Evolutionary conservation across 2,797 vertebrate species (phyloP), one percentile per base, ranked within the genome.

Genomic region (Tenualosa thibaudeaui): DNA sequence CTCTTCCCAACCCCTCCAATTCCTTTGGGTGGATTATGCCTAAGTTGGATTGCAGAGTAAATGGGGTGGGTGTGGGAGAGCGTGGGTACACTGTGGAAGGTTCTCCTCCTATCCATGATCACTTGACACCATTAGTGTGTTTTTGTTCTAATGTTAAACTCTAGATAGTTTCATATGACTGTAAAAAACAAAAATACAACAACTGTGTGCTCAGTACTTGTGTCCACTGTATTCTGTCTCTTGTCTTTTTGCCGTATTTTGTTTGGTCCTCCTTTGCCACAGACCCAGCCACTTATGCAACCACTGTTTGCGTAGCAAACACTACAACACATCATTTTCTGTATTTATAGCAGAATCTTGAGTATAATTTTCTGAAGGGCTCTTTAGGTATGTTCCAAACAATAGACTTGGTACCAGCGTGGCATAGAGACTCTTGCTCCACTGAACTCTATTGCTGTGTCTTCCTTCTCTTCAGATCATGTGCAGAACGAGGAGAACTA

Each of bases 401-500:
- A 58, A 60, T 9, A 6, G 58, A 24, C 7, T 22, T 58, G 5
- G 17, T 17, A 58, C 56, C 17, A 22, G 22, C 68, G 17, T 75
- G 68, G 4, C 31, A 26, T 68, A 37, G 24, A 68, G 62, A 37
- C 2, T 10, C 26, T 68, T 37, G 13, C 15, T 40, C 68, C 68
- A 40, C 37, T 75, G n/a, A 83, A 86, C 19, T n/a, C 13, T 1
- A 22, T n/a, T 78, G 4, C 71, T 22, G 17, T 56, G 4, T 46
- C 6, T 5, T 5, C 37, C 17, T 8, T 37, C 19, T 17, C 15
- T 1, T 75, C 37, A 78, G 71, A 78, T 19, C 71, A 78, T 46
- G 71, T 96, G 87, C 96, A 96, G 92, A 97, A 97, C 81, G 97
- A 97, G 90, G 97, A 97, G 92, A 97, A 95, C 94, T 97, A 97